These are phyloP conservation scores for Raphicerus campestris DNA, from an alignment of 2,113 vertebrate genomes.

Conservation along the genomic window DNA sequence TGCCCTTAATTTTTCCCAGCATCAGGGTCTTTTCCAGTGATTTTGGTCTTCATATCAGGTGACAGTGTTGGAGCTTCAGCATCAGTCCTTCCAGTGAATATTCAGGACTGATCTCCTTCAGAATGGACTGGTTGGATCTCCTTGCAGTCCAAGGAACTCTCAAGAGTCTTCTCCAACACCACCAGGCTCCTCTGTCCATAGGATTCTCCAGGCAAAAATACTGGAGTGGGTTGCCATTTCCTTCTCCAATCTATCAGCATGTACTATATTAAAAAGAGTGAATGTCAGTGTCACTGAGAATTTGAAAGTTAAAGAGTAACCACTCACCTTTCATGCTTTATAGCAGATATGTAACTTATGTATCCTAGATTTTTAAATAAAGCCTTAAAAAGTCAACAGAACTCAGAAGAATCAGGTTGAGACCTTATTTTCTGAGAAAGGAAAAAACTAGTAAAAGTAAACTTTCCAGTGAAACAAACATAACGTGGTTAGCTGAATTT, in stretches of 20 bases:
- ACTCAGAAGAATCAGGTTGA: not conserved
- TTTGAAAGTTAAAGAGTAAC: not conserved
- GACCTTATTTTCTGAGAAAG: not conserved
- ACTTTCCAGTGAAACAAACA: not conserved
- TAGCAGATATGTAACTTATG: not conserved
- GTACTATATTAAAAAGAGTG: not conserved
- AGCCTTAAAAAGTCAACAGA: not conserved
- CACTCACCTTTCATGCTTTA: not conserved
- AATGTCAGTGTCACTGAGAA: not conserved
- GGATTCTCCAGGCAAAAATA: not conserved
- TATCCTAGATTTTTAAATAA: not conserved
- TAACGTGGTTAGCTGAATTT: not conserved
- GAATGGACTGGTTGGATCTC: not conserved
- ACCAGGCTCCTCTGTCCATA: not conserved
- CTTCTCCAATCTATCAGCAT: not conserved
- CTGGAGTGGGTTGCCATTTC: not conserved
- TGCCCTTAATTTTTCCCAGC: not conserved
- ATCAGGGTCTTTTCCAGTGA: not conserved
- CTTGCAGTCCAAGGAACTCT: not conserved
- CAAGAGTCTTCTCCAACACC: not conserved
- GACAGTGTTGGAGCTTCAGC: not conserved
- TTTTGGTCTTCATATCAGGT: not conserved
- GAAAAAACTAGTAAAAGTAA: not conserved
- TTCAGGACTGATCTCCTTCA: not conserved
- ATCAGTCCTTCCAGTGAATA: not conserved